Evolutionary conservation across 2,113 vertebrate genomes (phyloP).

Genomic region (Oryctolagus cuniculus): mOryCun1.1 NC_091440.1:124453501-124454000

Average conservation of each 20-base stretch:
- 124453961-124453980: slow-evolving; percentile 21
- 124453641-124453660: slow-evolving; percentile 20
- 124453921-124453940: background rate
- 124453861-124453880: slow-evolving; percentile 14
- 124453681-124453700: slow-evolving; percentile 19
- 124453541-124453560: slow-evolving; percentile 14
- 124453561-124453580: slow-evolving; percentile 22
- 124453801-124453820: background rate
- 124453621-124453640: slow-evolving; percentile 27
- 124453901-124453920: background rate
- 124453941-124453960: slow-evolving; percentile 33
- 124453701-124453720: slow-evolving; percentile 27
- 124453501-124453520: slow-evolving; percentile 32
- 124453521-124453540: background rate
- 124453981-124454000: slow-evolving; percentile 29
- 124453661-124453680: slow-evolving; percentile 35
- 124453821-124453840: background rate
- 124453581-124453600: slow-evolving; percentile 38
- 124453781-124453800: background rate
- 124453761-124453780: background rate
- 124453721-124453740: background rate
- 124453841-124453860: slow-evolving; percentile 14
- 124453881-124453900: background rate
- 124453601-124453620: background rate
- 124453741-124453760: background rate